These are phyloP conservation scores for Rutpela maculata DNA, from an alignment of 2,888 invertebrate species.

Conservation along the genomic window DNA sequence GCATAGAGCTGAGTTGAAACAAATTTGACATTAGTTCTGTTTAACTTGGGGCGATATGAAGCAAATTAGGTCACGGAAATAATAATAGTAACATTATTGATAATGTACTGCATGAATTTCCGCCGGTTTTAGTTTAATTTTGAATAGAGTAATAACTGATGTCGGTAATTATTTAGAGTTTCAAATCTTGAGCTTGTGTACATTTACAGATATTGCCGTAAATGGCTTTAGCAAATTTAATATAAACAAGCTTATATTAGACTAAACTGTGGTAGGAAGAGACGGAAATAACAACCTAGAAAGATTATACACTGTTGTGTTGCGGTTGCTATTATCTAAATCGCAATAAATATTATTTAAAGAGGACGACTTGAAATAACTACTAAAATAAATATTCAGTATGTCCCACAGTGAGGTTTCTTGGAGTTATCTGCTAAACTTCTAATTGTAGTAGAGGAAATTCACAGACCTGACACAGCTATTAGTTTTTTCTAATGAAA, in stretches of 20 bases:
- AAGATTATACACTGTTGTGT: slow-evolving; percentile 9
- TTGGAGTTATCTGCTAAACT: too few species aligned
- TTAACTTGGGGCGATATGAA: not conserved
- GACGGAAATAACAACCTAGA: slow-evolving; percentile 13
- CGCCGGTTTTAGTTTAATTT: slow-evolving; percentile 5
- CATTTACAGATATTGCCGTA: slow-evolving; percentile 20
- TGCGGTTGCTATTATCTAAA: not conserved
- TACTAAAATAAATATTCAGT: too few species aligned
- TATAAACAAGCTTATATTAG: slow-evolving; percentile 22
- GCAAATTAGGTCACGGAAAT: slow-evolving; percentile 1
- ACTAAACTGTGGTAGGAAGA: slow-evolving; percentile 2
- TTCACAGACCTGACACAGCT: too few species aligned
- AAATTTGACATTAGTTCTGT: slow-evolving; percentile 10
- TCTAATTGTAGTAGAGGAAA: too few species aligned
- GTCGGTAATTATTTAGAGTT: slow-evolving; percentile 10
- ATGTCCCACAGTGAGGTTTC: too few species aligned
- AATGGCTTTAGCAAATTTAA: slow-evolving; percentile 14
- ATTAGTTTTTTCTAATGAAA: too few species aligned
- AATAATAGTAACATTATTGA: slow-evolving; percentile 17
- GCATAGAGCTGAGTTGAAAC: not conserved
- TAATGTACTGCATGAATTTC: slow-evolving; percentile 13
- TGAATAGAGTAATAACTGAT: slow-evolving; percentile 6
- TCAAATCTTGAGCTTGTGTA: not conserved
- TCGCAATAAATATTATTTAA: not conserved
- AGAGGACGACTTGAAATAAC: not conserved